Evolutionary conservation across 2,113 vertebrate genomes (phyloP).

Genomic region (Charadrius vociferus): DNA sequence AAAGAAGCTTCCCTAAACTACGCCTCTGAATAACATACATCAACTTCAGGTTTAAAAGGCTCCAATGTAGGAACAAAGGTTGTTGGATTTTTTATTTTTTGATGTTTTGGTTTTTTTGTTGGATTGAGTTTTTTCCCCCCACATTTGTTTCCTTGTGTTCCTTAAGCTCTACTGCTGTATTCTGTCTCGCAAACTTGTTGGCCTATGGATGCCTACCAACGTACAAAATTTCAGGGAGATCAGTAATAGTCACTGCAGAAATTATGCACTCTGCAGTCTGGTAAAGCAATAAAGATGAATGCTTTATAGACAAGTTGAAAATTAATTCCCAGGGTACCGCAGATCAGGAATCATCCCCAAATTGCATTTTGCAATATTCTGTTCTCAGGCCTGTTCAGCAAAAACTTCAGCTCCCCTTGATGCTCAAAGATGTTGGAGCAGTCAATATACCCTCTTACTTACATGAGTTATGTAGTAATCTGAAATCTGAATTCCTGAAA

Average conservation of each 20-base stretch:
- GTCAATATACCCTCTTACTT: background rate
- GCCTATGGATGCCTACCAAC: background rate
- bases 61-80: background rate
- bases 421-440: background rate
- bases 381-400: background rate
- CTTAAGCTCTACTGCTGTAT: background rate
- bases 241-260: background rate
- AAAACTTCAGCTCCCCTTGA: background rate
- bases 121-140: rapidly evolving
- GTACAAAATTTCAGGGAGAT: background rate
- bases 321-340: background rate
- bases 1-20: background rate
- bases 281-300: background rate
- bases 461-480: background rate
- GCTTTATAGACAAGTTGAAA: background rate
- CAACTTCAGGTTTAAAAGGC: background rate
- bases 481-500: background rate
- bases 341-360: background rate
- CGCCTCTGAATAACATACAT: background rate
- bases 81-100: background rate
- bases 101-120: background rate
- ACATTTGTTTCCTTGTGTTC: background rate
- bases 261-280: background rate
- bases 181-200: background rate
- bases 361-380: background rate